Percentiles rank a stretch among this genome's conserved stretches.
These are phyloP conservation scores for Dendrocopos noguchii DNA, from an alignment of 2,113 vertebrate genomes.

Conservation along the genomic window DNA sequence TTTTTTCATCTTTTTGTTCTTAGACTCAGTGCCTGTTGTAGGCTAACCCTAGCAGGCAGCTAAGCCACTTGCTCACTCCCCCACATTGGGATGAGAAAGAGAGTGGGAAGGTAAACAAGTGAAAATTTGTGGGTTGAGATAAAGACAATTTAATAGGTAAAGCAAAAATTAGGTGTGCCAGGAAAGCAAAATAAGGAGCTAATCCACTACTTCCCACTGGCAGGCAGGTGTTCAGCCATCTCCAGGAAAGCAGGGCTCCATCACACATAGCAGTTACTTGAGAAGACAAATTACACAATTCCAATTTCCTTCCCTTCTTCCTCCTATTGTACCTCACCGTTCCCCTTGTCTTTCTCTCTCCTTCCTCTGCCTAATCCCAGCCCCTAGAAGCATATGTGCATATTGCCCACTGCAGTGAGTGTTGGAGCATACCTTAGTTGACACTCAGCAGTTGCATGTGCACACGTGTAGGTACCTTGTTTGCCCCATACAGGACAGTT, in stretches of 20 bases:
- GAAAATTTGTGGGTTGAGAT: neutral
- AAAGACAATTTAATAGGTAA: neutral
- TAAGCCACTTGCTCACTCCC: neutral
- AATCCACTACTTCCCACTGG: rapidly evolving
- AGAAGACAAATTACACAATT: neutral
- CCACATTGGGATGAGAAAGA: neutral
- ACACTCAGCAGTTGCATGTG: neutral
- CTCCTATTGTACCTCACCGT: neutral
- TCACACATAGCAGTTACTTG: rapidly evolving
- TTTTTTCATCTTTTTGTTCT: neutral
- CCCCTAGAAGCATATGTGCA: neutral
- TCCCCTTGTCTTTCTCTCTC: neutral
- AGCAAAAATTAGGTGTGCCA: neutral
- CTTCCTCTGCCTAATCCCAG: neutral
- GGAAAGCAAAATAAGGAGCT: neutral
- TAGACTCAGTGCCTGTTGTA: neutral
- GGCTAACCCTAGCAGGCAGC: neutral
- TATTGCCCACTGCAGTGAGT: neutral
- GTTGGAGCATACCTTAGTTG: neutral
- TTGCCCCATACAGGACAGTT: neutral
- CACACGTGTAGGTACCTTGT: rapidly evolving
- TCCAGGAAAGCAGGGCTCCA: neutral
- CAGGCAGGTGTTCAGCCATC: no score
- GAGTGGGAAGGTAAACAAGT: neutral
- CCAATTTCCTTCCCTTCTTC: neutral